Evolutionary conservation across 2,797 vertebrate species (phyloP), one percentile per base, ranked within the genome.

Genomic region (Odontamblyopus rebecca): DNA sequence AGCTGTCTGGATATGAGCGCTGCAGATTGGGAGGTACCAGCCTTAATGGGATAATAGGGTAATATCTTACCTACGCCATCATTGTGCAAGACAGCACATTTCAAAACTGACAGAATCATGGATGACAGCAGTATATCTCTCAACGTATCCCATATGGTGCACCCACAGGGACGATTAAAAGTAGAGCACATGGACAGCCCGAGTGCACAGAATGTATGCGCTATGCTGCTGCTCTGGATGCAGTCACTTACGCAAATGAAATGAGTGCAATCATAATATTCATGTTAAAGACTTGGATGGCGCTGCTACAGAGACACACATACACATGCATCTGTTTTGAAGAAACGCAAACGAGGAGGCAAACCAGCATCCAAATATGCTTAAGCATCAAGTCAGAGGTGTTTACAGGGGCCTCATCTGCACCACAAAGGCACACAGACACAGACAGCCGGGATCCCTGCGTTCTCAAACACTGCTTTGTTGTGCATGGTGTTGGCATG

Each of bases 71-170:
- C 75, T 79, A 75, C 75, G 75, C 74, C 74, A 78, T 87, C 81
- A 88, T 82, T 76, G 79, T 84, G 79, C 79, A 79, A 89, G 85
- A 74, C 83, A 84, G 87, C 78, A 85, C 69, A 71, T 85, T 83
- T 63, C 27, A 74, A 61, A 68, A 69, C 67, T 53, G 76, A 81
- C 76, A 86, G 82, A 85, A 72, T 82, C 73, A 73, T 19, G 54
- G 83, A 85, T 89, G 86, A 87, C 81, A 84, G 85, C 85, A 81
- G 80, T 80, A 78, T 86, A 89, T 89, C 85, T 88, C 83, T 84
- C 79, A 84, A 78, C 80, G 80, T 89, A 78, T 81, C 72, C 83
- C 86, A 88, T 89, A 88, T 84, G 89, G 78, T 79, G 79, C 71
- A 86, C 86, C 86, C 80, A 75, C 73, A 82, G 79, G 85, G 82